Evolutionary conservation across 2,113 vertebrate genomes (phyloP).

Genomic region (Electrona antarctica): DNA sequence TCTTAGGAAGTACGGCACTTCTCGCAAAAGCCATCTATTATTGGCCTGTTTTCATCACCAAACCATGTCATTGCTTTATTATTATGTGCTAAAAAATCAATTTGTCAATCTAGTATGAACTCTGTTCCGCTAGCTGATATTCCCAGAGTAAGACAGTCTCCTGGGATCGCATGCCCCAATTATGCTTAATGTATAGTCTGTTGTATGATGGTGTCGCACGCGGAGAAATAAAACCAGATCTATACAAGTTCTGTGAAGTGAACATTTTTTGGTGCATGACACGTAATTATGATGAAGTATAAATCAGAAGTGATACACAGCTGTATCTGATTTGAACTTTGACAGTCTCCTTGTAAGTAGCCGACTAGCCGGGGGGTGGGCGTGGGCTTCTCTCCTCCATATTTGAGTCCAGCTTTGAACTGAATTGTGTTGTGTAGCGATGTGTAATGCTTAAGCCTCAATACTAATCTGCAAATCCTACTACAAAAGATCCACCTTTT

Average conservation of each 20-base stretch:
- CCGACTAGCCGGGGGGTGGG: too few species aligned
- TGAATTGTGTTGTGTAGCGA: constrained; percentile 36
- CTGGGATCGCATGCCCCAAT: constrained; percentile 6
- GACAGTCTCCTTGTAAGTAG: constrained; percentile 13
- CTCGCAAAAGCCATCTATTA: constrained; percentile 48
- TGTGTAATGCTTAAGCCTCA: constrained; percentile 16
- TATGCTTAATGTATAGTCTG: background rate
- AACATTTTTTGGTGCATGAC: too few species aligned
- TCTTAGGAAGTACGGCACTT: constrained; percentile 31
- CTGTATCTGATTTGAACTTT: constrained; percentile 22
- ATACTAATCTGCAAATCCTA: constrained; percentile 31
- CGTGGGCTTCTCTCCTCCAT: background rate
- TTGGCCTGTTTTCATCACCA: constrained; percentile 58
- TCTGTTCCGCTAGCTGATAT: constrained; percentile 32
- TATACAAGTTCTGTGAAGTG: too few species aligned
- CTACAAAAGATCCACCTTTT: constrained; percentile 10
- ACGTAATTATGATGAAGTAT: too few species aligned
- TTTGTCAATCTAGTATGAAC: constrained; percentile 56
- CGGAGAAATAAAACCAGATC: too few species aligned
- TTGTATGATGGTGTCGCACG: too few species aligned
- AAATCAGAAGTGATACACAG: background rate
- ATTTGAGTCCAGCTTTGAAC: constrained; percentile 9
- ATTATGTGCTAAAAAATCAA: constrained; percentile 53
- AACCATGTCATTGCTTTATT: constrained; percentile 59
- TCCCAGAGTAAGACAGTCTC: constrained; percentile 22